Base-by-base conservation (phyloP, 2,888 invertebrate species). In the Gandaritis pyraliata region DNA sequence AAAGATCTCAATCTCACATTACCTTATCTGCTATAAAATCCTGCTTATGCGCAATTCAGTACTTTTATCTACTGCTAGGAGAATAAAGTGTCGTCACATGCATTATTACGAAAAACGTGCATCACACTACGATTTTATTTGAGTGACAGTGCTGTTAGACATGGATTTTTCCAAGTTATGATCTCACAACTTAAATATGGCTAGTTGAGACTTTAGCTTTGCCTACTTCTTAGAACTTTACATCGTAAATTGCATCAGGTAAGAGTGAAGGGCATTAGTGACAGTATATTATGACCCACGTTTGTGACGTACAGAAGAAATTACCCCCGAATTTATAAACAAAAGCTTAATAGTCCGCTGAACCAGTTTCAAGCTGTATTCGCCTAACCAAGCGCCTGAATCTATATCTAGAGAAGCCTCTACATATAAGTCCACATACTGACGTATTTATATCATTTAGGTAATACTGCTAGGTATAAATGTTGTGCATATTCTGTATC, bases 91-190 rank as follows among this genome's bases (percentile, higher is more conserved):
- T 45, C 58, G 69, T 68, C 65, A 70, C 58, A 51, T 58, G 59
- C 60, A 64, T 68, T 71, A 67, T 58, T 48, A 41, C 54, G 58
- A 67, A 65, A 64, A 64, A 38, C 38, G 53, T 67, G 60, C 60
- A 58, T 65, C 65, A 67, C 18, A 18, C 11, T 5, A 12, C 13
- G 3, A 13, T 29, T 29, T 30, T 52, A 52, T 45, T 53, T 36
- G 18, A 36, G 15, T 33, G 29, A 16, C 33, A 12, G 18, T 29
- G 15, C 8, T 71, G 59, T 56, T 15, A 23, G 71, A 73, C 72
- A 55, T 64, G 12, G 8, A 47, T 29, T 67, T 74, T 68, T 68
- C 58, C 66, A 66, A 47, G 49, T 53, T 43, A 30, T 48, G 50
- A 60, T 11, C 11, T 39, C 41, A 30, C 12, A 38, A 3, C 5